Evolutionary conservation across 2,888 invertebrate species (phyloP), one percentile per base, ranked within the genome.

Genomic region (Caenorhabditis sp.): DNA sequence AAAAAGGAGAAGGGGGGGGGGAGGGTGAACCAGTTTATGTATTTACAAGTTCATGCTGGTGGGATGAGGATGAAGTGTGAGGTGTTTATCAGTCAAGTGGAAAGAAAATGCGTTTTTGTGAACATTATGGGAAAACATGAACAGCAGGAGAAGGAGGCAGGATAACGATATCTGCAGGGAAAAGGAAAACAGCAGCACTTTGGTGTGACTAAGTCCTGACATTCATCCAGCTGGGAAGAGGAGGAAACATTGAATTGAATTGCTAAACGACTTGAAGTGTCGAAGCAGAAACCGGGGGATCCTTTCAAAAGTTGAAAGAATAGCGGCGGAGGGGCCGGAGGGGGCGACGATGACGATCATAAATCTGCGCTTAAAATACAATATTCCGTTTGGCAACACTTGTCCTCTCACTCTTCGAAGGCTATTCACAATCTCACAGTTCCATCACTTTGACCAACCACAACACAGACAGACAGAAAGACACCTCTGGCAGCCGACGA

Each of bases 391-490:
- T 55, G n/a, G 64, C 64, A 65, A 74, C 74, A 74, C 74, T 74
- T 67, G 74, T 65, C 58, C 50, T 64, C 40, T 47, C 18, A 61
- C 50, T 64, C 40, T 47, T 13, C 51, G 37, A 44, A 18, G 40
- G 44, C 72, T 64, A 74, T 72, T 72, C 68, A 68, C 67, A 40
- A 26, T 69, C 58, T 44, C 58, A 65, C 74, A 74, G 74, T 74
- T 74, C 74, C 74, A 74, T 74, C 74, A 74, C 74, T 74, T 74
- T 74, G 74, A 67, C 74, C 74, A 74, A 44, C 62, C 72, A 64
- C 55, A 58, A 55, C 56, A 61, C 61, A 71, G 53, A 20, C 40
- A 37, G 58, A 44, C 47, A 55, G 50, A 61, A 53, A 71, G 53
- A 20, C 40, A 37, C 60, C 50, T 51, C 35, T 22, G n/a, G 35